These are phyloP conservation scores for Petrolisthes manimaculis DNA, from an alignment of 2,888 invertebrate genomes.

Conservation along the genomic window DNA sequence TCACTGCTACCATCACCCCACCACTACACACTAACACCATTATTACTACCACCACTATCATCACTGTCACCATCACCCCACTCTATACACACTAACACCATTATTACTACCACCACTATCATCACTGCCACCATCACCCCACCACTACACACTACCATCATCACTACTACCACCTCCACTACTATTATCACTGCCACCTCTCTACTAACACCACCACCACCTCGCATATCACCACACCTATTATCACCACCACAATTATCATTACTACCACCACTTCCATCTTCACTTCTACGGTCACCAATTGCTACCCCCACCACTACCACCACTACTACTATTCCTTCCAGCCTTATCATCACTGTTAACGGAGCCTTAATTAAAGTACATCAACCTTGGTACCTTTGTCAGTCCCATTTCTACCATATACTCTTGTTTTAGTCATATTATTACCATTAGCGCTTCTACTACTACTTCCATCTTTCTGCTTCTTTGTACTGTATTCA, in stretches of 20 bases:
- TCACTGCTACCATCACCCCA: background rate
- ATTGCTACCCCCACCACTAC: background rate
- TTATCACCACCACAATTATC: too few species aligned
- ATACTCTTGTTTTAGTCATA: background rate
- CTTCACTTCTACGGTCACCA: background rate
- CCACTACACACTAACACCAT: background rate
- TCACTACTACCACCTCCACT: too few species aligned
- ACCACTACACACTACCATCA: too few species aligned
- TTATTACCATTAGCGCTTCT: background rate
- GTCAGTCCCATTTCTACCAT: background rate
- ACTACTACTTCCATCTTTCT: background rate
- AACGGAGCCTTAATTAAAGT: background rate
- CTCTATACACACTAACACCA: too few species aligned
- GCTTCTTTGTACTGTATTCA: background rate
- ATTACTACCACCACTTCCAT: too few species aligned
- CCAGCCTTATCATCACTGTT: background rate
- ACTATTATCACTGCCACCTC: too few species aligned
- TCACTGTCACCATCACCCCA: background rate
- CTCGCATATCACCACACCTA: too few species aligned
- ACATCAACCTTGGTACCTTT: background rate
- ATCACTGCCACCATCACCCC: too few species aligned
- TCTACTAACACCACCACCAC: too few species aligned
- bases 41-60: background rate
- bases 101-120: too few species aligned
- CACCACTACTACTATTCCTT: background rate